Evolutionary conservation across 1,140 invertebrate genomes (phyloP).

Genomic region (Drosophila ananassae): DNA sequence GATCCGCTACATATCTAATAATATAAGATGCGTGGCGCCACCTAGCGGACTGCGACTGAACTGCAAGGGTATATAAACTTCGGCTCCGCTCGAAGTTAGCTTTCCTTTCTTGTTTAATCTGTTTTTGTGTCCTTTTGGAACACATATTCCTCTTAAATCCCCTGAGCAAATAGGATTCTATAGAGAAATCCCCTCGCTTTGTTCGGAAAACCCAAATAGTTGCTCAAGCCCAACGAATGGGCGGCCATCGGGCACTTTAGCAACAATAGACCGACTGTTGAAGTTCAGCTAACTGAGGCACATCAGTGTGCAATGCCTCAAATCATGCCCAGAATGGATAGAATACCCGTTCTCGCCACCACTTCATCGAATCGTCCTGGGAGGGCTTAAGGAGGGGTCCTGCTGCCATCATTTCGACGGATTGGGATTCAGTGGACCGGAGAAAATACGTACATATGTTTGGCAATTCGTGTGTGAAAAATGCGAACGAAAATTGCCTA

Average conservation of each 20-base stretch:
- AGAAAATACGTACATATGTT: slow-evolving; percentile 57
- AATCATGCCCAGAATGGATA: slow-evolving; percentile 33
- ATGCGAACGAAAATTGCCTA: slow-evolving; percentile 42
- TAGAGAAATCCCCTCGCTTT: slow-evolving; percentile 9
- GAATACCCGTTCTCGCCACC: slow-evolving; percentile 1
- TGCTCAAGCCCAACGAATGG: slow-evolving; percentile 32
- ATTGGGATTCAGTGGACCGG: slow-evolving; percentile 42
- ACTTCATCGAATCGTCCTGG: slow-evolving; percentile 7
- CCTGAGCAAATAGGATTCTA: neutral
- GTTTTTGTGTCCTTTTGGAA: neutral
- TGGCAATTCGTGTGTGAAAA: slow-evolving; percentile 68
- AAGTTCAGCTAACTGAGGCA: slow-evolving; percentile 12
- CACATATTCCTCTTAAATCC: slow-evolving; percentile 6
- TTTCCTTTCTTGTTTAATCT: no score
- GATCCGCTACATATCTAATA: no score
- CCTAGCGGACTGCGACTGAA: no score
- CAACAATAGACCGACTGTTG: slow-evolving; percentile 29
- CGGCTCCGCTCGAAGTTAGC: no score
- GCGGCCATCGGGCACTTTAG: slow-evolving; percentile 39
- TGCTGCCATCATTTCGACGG: slow-evolving; percentile 24
- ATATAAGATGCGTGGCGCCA: no score
- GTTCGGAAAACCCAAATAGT: slow-evolving; percentile 20
- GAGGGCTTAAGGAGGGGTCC: slow-evolving; percentile 35
- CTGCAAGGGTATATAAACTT: no score
- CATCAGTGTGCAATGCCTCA: slow-evolving; percentile 42